Evolutionary conservation across 2,113 vertebrate species (phyloP).

Genomic region (Motacilla alba): DNA sequence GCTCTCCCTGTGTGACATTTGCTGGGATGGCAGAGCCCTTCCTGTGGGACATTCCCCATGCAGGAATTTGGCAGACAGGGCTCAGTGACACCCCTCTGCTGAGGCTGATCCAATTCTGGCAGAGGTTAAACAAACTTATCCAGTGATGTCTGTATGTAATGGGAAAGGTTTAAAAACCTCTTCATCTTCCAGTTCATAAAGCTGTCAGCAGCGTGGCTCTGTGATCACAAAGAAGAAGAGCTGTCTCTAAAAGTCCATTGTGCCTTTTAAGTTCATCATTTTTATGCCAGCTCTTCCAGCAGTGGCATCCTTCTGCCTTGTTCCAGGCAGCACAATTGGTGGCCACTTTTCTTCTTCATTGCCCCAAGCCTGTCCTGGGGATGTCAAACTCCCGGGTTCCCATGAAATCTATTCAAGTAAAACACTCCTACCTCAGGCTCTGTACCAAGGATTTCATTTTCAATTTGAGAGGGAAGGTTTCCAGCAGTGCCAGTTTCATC

Average conservation of each 20-base stretch:
- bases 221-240: background rate
- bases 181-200: conserved; percentile 13
- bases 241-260: background rate
- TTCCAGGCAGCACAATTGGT: background rate
- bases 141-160: background rate
- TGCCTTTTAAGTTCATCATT: conserved; percentile 13
- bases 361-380: background rate
- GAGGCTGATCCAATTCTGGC: background rate
- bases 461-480: background rate
- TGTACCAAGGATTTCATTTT: background rate
- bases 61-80: background rate
- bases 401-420: background rate
- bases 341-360: conserved; percentile 4
- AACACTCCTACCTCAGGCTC: background rate
- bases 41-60: background rate
- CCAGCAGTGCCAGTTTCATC: background rate
- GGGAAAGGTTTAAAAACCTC: background rate
- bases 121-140: background rate
- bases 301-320: background rate
- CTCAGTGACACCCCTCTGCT: background rate
- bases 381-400: background rate
- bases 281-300: background rate
- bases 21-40: background rate
- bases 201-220: background rate
- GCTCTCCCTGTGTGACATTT: background rate